These are phyloP conservation scores for Corbicula japonica DNA, from an alignment of 2,888 invertebrate genomes.

Conservation along the genomic window DNA sequence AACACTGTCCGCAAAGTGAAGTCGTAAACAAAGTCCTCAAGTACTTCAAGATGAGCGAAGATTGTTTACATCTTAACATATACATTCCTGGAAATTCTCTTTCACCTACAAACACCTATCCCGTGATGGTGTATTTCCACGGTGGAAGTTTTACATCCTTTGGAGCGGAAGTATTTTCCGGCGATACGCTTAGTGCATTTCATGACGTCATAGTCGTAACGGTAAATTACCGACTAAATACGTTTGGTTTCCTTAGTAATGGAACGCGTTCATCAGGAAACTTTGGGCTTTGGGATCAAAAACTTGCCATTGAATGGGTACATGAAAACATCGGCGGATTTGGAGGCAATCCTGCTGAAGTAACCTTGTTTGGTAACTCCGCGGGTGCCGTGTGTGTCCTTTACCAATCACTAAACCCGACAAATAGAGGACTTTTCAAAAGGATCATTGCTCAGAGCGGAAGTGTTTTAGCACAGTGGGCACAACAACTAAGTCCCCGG, in stretches of 20 bases:
- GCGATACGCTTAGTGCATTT: slow-evolving; percentile 92
- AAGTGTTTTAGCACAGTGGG: slow-evolving; percentile 47
- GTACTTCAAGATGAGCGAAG: slow-evolving; percentile 91
- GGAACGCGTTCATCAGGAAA: slow-evolving; percentile 89
- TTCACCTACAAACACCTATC: slow-evolving; percentile 86
- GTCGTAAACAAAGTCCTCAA: slow-evolving; percentile 8
- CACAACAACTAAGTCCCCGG: slow-evolving; percentile 56
- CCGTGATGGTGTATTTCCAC: slow-evolving; percentile 96
- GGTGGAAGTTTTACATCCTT: slow-evolving; percentile 98
- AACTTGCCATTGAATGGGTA: slow-evolving; percentile 96
- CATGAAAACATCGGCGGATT: slow-evolving; percentile 92
- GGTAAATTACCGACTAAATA: slow-evolving; percentile 96
- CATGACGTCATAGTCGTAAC: slow-evolving; percentile 97
- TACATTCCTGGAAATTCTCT: slow-evolving; percentile 91
- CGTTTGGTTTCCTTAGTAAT: slow-evolving; percentile 96
- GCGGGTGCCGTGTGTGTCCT: slow-evolving; percentile 75
- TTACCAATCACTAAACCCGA: slow-evolving; percentile 73
- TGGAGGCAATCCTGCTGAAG: slow-evolving; percentile 72
- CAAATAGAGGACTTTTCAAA: slow-evolving; percentile 65
- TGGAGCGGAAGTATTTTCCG: slow-evolving; percentile 89
- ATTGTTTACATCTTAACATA: slow-evolving; percentile 97
- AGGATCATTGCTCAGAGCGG: slow-evolving; percentile 76
- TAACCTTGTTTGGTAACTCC: slow-evolving; percentile 80
- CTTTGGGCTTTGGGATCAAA: slow-evolving; percentile 97
- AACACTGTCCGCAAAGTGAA: slow-evolving; percentile 54